These are phyloP conservation scores for Hozukius guyotensis DNA, from an alignment of 2,797 vertebrate species.

Conservation along the genomic window DNA sequence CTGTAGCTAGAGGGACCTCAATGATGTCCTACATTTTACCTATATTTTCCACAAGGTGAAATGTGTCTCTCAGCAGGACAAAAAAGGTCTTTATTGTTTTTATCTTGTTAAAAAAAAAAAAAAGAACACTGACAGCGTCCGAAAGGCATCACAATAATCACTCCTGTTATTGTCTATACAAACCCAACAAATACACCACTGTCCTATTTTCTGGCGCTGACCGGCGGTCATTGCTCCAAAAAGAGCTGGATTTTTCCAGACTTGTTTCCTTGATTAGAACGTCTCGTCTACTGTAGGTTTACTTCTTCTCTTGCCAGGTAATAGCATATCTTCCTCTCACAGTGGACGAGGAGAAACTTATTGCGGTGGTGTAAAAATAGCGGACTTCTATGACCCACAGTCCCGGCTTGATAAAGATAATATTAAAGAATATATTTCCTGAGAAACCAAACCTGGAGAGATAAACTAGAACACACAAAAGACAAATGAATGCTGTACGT, in stretches of 20 bases:
- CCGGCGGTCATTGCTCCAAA: neutral
- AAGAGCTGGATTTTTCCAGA: neutral
- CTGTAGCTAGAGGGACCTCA: conserved; percentile 71
- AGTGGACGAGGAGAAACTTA: neutral
- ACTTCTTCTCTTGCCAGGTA: neutral
- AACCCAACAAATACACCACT: neutral
- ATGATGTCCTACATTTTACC: conserved; percentile 65
- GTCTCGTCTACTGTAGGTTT: neutral
- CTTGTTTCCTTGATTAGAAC: neutral
- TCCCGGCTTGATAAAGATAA: neutral
- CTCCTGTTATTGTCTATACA: neutral
- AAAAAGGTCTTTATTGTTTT: neutral
- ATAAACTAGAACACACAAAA: neutral
- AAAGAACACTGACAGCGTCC: neutral
- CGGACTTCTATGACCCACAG: neutral
- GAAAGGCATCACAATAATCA: neutral
- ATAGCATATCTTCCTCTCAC: neutral
- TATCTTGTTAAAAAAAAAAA: neutral
- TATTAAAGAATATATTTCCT: conserved; percentile 7
- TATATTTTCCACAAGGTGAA: conserved; percentile 58
- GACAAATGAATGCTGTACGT: neutral
- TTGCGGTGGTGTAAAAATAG: conserved; percentile 9
- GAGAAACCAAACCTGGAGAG: neutral
- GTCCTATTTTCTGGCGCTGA: neutral
- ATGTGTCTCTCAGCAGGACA: conserved; percentile 35